These are phyloP conservation scores for Dendropsophus ebraccatus DNA, from an alignment of 2,113 vertebrate genomes.

Conservation along the genomic window DNA sequence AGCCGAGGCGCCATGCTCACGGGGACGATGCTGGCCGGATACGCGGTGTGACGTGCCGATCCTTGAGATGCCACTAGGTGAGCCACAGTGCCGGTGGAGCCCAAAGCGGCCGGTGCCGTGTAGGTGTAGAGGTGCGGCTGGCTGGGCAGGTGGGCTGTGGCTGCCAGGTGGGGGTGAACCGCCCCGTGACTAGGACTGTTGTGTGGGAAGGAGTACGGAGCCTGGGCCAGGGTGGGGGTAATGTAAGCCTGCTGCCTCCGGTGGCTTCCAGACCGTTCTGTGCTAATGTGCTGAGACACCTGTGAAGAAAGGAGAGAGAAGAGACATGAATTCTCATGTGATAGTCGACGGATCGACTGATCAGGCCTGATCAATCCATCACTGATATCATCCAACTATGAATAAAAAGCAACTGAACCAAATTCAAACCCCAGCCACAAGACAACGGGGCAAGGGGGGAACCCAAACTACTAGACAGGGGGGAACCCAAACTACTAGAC, in stretches of 20 bases:
- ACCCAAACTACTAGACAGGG: background rate
- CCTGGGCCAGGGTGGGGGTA: slow-evolving; percentile 92
- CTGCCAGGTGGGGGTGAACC: slow-evolving; percentile 90
- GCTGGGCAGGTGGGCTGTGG: slow-evolving; percentile 85
- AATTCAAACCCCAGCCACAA: too few relatives aligned
- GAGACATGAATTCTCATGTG: too few relatives aligned
- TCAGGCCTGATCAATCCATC: too few relatives aligned
- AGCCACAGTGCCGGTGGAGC: slow-evolving; percentile 91
- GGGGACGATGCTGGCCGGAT: slow-evolving; percentile 90
- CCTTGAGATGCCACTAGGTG: slow-evolving; percentile 95
- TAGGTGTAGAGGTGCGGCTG: slow-evolving; percentile 97
- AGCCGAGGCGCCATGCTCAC: slow-evolving; percentile 95
- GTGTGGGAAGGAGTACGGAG: slow-evolving; percentile 93
- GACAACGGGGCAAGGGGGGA: background rate
- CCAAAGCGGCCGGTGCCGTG: slow-evolving; percentile 86
- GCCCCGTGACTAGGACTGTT: slow-evolving; percentile 90
- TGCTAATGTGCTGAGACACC: slow-evolving; percentile 91
- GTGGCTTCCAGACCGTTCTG: slow-evolving; percentile 85
- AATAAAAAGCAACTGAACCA: too few relatives aligned
- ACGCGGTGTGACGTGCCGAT: slow-evolving; percentile 86
- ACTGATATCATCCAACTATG: too few relatives aligned
- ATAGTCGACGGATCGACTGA: too few relatives aligned
- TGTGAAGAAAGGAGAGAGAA: slow-evolving; percentile 65
- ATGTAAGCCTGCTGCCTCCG: slow-evolving; percentile 97
- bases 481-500: too few relatives aligned